Conservation (phyloP, 53 echinoderm and acorn worm genomes). For the Paracentrotus lividus region DNA sequence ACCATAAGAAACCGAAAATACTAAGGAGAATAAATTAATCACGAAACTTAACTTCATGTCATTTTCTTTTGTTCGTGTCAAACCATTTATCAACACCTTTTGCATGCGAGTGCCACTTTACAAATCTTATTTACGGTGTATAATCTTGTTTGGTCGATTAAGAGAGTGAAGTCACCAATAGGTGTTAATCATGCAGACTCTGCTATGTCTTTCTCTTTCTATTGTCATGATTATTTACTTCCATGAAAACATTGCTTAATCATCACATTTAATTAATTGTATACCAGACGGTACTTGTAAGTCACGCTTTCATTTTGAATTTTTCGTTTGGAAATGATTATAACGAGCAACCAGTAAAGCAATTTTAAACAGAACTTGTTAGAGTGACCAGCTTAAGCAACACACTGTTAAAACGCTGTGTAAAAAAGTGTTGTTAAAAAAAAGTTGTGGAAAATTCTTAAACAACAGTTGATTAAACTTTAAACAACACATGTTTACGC, state of each 20-base stretch:
- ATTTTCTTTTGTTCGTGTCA: neutral
- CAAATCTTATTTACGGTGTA: neutral
- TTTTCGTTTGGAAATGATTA: too few relatives aligned
- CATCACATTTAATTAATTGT: neutral
- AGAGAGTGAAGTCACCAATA: neutral
- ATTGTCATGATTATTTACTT: neutral
- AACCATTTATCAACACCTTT: neutral
- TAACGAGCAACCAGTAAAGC: too few relatives aligned
- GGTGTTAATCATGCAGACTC: slow-evolving; percentile 35
- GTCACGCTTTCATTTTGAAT: neutral
- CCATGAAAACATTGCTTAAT: neutral
- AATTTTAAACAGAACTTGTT: too few relatives aligned
- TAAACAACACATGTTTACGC: too few relatives aligned
- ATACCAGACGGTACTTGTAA: neutral
- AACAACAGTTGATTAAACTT: too few relatives aligned
- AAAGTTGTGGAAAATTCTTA: too few relatives aligned
- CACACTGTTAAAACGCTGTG: too few relatives aligned
- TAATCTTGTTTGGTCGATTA: neutral
- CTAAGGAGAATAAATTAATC: neutral
- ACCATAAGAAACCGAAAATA: too few relatives aligned
- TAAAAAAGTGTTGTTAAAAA: too few relatives aligned
- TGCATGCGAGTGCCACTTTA: neutral
- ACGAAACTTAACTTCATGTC: neutral
- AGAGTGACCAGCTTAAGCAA: too few relatives aligned
- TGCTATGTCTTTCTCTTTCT: slow-evolving; percentile 15